phyloP scores from a whole-genome alignment of 1,140 invertebrate species.

The Cecropterus lyciades region DNA sequence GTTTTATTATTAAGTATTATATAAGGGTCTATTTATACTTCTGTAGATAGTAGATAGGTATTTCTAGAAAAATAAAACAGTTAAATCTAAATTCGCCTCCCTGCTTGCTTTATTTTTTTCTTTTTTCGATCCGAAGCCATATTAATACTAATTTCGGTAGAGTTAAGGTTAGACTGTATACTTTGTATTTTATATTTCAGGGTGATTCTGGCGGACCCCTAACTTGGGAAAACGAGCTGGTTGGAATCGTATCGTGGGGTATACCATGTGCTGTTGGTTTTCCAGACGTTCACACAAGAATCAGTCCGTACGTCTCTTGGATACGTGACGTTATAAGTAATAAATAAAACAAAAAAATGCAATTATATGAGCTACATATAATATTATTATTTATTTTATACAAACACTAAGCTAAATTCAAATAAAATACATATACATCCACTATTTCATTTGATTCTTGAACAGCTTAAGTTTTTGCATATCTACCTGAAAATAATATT shows the following conservation, averaged over 20 bases:
- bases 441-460: background rate
- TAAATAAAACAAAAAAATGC: constrained; percentile 1
- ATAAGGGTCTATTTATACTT: no score
- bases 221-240: constrained; percentile 75
- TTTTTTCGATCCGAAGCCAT: no score
- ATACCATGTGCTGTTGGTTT: constrained; percentile 86
- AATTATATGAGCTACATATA: background rate
- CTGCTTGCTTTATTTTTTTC: no score
- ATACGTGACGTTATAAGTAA: constrained; percentile 58
- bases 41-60: no score
- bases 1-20: no score
- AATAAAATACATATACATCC: no score
- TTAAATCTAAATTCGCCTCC: no score
- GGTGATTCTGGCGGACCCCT: constrained; percentile 87
- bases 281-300: constrained; percentile 87
- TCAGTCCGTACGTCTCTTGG: constrained; percentile 81
- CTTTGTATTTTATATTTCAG: constrained; percentile 51
- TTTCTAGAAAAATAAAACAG: no score
- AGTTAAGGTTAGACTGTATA: constrained; percentile 4
- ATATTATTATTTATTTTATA: no score
- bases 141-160: no score
- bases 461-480: background rate
- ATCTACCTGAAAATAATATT: constrained; percentile 6
- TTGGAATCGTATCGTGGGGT: constrained; percentile 88
- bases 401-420: no score